Base-by-base conservation (phyloP, 2,888 invertebrate species). In the Drosophila gaucha region DNA sequence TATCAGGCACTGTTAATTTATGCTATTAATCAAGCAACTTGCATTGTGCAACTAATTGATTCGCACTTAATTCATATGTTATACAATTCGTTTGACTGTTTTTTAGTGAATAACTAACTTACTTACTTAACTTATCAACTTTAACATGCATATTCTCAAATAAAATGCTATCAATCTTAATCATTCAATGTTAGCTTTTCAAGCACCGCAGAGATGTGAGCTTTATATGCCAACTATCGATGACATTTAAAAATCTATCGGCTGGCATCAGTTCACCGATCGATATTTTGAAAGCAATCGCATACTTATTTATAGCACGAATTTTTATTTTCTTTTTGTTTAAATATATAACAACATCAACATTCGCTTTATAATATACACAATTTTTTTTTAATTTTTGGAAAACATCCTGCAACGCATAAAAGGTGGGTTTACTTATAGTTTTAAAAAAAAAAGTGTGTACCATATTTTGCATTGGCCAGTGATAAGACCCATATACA, bases 291-390 rank as follows among this genome's bases (percentile, higher is more conserved):
- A 44, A 36, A 35, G n/a, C 30, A 49, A 74, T 74, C 75, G 75
- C 58, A 36, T 31, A 58, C 35, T 70, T 72, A 72, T 72, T 72
- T 74, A 56, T 72, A 72, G 72, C 75, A 74, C 72, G 50, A 70
- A 64, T 56, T 59, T 64, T 65, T 70, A 70, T 57, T 56, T 75
- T 70, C 71, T 33, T 65, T 73, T 75, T 73, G 75, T 75, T 73
- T 70, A 70, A 73, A 44, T 70, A 47, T 49, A 75, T 75, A 76
- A 60, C 43, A 69, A 74, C 46, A 73, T 54, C 50, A 36, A 12
- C 50, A 57, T 24, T 60, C 36, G 24, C 35, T 44, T 57, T 39
- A 30, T 1, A 44, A 59, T 3, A 41, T 36, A 49, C 22, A 69
- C 22, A 18, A 35, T 10, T 36, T 12, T 24, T 41, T 18, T 41